Base-by-base conservation (phyloP, 2,888 invertebrate genomes). In the Calameuta pallipes region DNA sequence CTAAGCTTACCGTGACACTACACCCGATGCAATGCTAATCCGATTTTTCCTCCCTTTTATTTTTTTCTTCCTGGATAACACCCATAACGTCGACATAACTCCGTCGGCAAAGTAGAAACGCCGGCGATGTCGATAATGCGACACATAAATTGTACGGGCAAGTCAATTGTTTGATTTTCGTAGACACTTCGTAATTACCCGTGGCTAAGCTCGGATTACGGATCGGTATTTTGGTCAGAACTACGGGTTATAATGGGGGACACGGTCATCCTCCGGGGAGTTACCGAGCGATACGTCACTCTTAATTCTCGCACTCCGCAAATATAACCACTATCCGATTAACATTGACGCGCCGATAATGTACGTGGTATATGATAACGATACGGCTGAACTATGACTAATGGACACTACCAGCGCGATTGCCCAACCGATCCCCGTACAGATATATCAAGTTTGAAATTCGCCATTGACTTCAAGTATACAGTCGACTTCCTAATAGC, bases 101-200 rank as follows among this genome's bases (percentile, higher is more conserved):
- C 56, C 23, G 56, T 56, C 56, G 56, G 56, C 9, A 56, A 56
- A 1, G 56, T 23, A 56, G 56, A 6, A 41, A 41, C 23, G 41
- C 9, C 23, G 41, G 9, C 9, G 15, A 23, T 9, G 23, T 15
- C 15, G 56, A 23, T 23, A 23, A 56, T 9, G 56, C 56, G 56
- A 34, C 15, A 36, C 76, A 75, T 75, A 78, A 78, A 78, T 78
- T 70, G 6, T 56, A 75, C 35, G 30, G 30, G 11, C 68, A 75
- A 75, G 73, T 76, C 75, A 76, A 75, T 78, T 78, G 78, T 78
- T 78, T 78, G 75, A 75, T 76, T 78, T 76, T 78, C 69, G 75
- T 78, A 78, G 78, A 78, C 75, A 78, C 37, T 68, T 73, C 71
- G 75, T 75, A 78, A 78, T 76, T 78, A 78, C 76, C 78, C 75